A percentile compares a stretch with the other conserved stretches of the same genome.
phyloP scores from a whole-genome alignment of 1,140 invertebrate genomes.

The Mylabris phalerata region DNA sequence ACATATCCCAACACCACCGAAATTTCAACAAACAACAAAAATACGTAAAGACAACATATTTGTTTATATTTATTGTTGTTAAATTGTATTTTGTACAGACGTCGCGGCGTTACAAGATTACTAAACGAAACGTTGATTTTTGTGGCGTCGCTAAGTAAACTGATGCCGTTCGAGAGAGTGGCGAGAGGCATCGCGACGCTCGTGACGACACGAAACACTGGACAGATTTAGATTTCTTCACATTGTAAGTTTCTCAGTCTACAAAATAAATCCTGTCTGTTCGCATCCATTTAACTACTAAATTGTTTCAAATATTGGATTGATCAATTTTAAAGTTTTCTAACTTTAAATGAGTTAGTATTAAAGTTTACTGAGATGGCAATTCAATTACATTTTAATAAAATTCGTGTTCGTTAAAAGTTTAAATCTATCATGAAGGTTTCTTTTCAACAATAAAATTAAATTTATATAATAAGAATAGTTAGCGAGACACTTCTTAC shows the following conservation, averaged over 20 bases:
- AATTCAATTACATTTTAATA: background rate
- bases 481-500: too few relatives aligned
- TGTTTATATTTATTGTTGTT: background rate
- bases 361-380: background rate
- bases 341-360: background rate
- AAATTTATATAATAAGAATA: too few relatives aligned
- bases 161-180: constrained; percentile 12
- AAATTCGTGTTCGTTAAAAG: background rate
- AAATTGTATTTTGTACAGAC: background rate
- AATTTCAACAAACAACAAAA: background rate
- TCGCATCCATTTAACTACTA: constrained; percentile 16
- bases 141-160: constrained; percentile 6
- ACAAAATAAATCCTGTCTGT: constrained; percentile 19
- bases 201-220: constrained; percentile 15
- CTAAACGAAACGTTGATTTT: constrained; percentile 4
- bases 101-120: background rate
- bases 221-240: constrained; percentile 20
- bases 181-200: constrained; percentile 17
- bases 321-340: background rate
- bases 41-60: background rate
- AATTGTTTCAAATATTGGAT: constrained; percentile 12
- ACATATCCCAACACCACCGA: background rate
- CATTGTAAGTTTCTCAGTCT: constrained; percentile 10
- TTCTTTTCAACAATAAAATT: too few relatives aligned
- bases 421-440: too few relatives aligned